A percentile compares a stretch with the other conserved stretches of the same genome.
These are phyloP conservation scores for Actinia tenebrosa DNA, from an alignment of 64 coral and sea anemone species.

Conservation along the genomic window DNA sequence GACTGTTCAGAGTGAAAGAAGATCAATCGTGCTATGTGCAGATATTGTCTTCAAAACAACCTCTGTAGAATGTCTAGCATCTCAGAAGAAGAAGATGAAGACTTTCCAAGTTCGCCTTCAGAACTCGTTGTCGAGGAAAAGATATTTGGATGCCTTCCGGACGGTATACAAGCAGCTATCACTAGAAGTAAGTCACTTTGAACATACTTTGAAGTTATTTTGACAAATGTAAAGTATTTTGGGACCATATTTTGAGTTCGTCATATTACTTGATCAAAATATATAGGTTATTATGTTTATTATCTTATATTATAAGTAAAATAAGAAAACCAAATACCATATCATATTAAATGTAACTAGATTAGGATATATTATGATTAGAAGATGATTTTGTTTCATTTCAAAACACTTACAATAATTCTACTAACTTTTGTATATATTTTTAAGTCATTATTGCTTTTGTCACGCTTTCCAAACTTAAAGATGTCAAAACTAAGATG, in stretches of 20 bases:
- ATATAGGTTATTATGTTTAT: not conserved
- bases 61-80: not conserved
- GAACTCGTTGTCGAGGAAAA: not conserved
- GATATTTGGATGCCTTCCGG: not conserved
- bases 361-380: no score
- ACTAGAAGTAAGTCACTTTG: not conserved
- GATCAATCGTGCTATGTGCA: not conserved
- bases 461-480: not conserved
- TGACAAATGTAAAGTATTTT: not conserved
- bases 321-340: not conserved
- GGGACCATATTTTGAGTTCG: not conserved
- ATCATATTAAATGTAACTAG: no score
- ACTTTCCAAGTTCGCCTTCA: not conserved
- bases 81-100: constrained; percentile 5
- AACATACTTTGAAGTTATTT: not conserved
- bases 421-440: not conserved
- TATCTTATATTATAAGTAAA: not conserved
- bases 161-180: not conserved
- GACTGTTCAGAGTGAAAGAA: not conserved
- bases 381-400: no score
- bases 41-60: not conserved
- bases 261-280: not conserved
- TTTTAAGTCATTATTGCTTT: not conserved
- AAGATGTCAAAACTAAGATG: not conserved
- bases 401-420: no score